Conservation (phyloP, 2,113 vertebrate species). For the Montifringilla adamsi region DNA sequence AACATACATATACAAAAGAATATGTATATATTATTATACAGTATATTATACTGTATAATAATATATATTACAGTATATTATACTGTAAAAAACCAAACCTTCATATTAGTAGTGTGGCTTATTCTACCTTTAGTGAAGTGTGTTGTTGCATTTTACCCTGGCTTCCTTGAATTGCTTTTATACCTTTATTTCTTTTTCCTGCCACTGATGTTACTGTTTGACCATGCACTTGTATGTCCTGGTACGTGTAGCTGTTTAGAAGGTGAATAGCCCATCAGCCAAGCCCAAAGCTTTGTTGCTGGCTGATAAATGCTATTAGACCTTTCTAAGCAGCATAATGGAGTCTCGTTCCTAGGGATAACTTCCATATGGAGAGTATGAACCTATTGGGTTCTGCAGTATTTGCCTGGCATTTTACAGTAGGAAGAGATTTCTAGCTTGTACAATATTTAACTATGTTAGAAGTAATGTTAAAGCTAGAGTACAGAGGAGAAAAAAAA, state of each 20-base stretch:
- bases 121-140: neutral
- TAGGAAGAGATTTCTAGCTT: neutral
- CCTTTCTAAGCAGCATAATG: too few relatives aligned
- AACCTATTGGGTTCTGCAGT: neutral
- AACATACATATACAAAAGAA: neutral
- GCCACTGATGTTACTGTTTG: neutral
- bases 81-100: neutral
- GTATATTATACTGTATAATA: too few relatives aligned
- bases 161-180: neutral
- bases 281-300: neutral
- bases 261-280: neutral
- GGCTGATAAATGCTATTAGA: neutral
- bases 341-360: neutral
- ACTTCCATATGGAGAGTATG: neutral
- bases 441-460: fast-evolving
- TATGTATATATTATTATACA: too few relatives aligned
- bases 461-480: neutral
- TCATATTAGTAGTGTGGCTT: neutral
- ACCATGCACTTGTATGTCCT: neutral
- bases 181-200: neutral
- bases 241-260: neutral
- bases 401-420: neutral
- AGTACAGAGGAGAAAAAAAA: fast-evolving
- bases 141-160: neutral
- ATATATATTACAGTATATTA: too few relatives aligned